Evolutionary conservation across 1,140 invertebrate species (phyloP).

Genomic region (Phenacoccus solenopsis): DNA sequence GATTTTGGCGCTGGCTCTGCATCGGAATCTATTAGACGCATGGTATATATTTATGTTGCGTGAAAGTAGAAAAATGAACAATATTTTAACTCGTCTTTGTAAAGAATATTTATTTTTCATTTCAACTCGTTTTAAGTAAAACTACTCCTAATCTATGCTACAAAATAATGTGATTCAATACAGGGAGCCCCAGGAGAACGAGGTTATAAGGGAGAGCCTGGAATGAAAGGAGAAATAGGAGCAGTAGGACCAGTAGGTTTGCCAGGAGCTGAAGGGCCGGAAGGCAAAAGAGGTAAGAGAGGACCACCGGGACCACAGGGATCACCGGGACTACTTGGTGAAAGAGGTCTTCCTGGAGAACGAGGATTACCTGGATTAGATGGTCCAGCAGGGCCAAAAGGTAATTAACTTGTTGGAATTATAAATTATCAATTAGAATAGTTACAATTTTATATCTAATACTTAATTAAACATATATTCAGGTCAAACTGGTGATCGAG

Average conservation of each 20-base stretch:
- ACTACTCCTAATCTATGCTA: too few relatives aligned
- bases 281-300: slow-evolving; percentile 54
- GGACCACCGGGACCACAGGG: slow-evolving; percentile 47
- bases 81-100: too few relatives aligned
- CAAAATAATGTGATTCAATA: neutral
- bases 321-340: slow-evolving; percentile 46
- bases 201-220: slow-evolving; percentile 28
- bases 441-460: too few relatives aligned
- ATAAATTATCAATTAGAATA: neutral
- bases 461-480: too few relatives aligned
- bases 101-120: too few relatives aligned
- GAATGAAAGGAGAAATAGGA: slow-evolving; percentile 53
- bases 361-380: slow-evolving; percentile 44
- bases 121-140: too few relatives aligned
- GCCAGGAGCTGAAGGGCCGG: slow-evolving; percentile 53
- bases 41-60: too few relatives aligned
- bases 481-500: neutral
- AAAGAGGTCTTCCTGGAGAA: slow-evolving; percentile 49
- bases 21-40: too few relatives aligned
- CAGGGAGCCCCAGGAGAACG: slow-evolving; percentile 28
- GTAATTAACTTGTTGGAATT: too few relatives aligned
- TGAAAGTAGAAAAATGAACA: too few relatives aligned
- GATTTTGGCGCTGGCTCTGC: too few relatives aligned
- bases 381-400: slow-evolving; percentile 20
- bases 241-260: slow-evolving; percentile 58